Base-by-base conservation (phyloP, 2,888 invertebrate species). In the Stenodema calcarata region DNA sequence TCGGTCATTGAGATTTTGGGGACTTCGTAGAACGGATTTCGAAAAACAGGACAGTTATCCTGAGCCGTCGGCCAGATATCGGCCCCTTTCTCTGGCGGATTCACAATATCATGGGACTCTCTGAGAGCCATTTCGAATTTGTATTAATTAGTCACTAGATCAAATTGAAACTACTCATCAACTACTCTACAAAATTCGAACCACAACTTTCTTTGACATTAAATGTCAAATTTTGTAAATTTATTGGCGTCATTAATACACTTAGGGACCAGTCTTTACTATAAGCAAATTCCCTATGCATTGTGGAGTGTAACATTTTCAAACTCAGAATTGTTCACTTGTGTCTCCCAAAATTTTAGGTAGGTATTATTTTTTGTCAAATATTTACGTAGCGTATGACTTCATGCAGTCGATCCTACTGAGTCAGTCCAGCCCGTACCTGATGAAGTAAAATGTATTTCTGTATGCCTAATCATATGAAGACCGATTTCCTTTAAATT, bases 31-130 rank as follows among this genome's bases (percentile, higher is more conserved):
- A 47, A 75, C 0, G 84, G 84, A 18, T 47, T 73, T 47, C 84
- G 42, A 47, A 73, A 84, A 42, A 84, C 84, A 0, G 84, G 84
- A 35, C 27, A 27, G 11, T 75, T 18, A 18, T 84, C 84, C 28
- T 73, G 50, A 0, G 73, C 75, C n/a, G 44, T 84, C 28, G 84
- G 84, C 47, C 73, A 84, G 27, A 84, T 75, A 7, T 84, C 35
- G 0, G 42, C 73, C 9, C 44, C 28, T 23, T 75, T 84, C 18
- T 84, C 54, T 47, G 73, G 44, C 12, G 18, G 27, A 28, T 47
- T 30, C 27, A 80, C 30, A 11, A 80, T 28, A 27, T 80, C 80
- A 30, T 80, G 80, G n/a, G 80, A 80, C 30, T 80, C 80, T 54
- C 80, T 9, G 14, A 80, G 35, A 27, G 80, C 80, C 80, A 80